Evolutionary conservation across 2,888 invertebrate species (phyloP).

Genomic region (Harpagoxenus sublaevis): DNA sequence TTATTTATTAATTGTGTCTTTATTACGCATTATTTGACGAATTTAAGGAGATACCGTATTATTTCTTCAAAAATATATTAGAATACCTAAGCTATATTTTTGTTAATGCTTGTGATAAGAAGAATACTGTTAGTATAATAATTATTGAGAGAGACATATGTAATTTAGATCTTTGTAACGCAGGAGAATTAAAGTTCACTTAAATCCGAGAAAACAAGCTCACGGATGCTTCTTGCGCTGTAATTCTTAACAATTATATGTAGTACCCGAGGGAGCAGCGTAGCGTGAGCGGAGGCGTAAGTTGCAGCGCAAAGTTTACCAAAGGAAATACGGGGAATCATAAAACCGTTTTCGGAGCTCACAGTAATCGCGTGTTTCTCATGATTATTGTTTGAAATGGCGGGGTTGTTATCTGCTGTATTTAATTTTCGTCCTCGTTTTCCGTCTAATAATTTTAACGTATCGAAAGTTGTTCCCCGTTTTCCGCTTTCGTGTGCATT

Average conservation of each 20-base stretch:
- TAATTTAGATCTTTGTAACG: background rate
- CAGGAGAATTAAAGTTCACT: constrained; percentile 20
- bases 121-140: background rate
- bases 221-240: background rate
- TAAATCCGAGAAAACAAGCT: constrained; percentile 14
- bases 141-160: background rate
- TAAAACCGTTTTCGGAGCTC: constrained; percentile 40
- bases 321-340: constrained; percentile 47
- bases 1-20: background rate
- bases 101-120: background rate
- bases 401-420: background rate
- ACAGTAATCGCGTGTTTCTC: constrained; percentile 32
- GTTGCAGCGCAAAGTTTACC: constrained; percentile 41
- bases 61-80: background rate
- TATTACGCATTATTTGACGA: background rate
- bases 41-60: background rate
- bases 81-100: background rate
- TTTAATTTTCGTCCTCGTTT: background rate
- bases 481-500: background rate
- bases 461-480: background rate
- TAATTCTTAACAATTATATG: constrained; percentile 63
- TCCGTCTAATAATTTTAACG: background rate
- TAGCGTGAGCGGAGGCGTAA: background rate
- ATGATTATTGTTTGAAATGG: background rate
- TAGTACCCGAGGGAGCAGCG: constrained; percentile 15